These are phyloP conservation scores for Pristionchus fissidentatus DNA, from an alignment of 2,888 invertebrate genomes.

Conservation along the genomic window DNA sequence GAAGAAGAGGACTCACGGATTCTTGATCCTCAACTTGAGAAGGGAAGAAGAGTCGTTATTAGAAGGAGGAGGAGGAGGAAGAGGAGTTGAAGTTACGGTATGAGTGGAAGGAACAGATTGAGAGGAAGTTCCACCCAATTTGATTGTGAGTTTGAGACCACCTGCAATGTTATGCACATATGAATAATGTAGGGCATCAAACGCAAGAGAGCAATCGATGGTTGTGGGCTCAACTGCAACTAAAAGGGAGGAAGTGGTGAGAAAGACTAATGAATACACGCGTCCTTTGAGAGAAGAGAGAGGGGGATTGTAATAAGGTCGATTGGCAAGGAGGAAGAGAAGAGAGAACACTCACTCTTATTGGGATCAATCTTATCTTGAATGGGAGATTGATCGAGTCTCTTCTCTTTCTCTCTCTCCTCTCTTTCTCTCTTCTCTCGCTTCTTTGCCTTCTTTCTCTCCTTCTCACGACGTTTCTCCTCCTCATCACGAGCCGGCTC, in stretches of 20 bases:
- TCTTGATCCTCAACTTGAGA: constrained; percentile 25
- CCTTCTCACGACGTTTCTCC: constrained; percentile 1
- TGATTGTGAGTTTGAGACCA: constrained; percentile 44
- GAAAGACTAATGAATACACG: neutral
- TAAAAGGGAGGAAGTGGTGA: constrained; percentile 7
- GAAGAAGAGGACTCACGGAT: constrained; percentile 17
- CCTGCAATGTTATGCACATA: neutral
- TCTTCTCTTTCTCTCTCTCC: constrained; percentile 38
- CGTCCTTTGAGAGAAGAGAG: neutral
- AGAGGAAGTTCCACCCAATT: constrained; percentile 7
- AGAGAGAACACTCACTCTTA: constrained; percentile 46
- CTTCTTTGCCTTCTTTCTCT: constrained; percentile 28
- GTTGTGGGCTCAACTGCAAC: neutral
- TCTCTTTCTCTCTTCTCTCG: constrained; percentile 41
- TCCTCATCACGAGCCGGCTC: constrained; percentile 22
- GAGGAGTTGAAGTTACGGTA: neutral
- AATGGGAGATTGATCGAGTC: constrained; percentile 24
- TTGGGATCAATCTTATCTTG: constrained; percentile 24
- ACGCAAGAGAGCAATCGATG: neutral
- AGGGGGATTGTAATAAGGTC: constrained; percentile 33
- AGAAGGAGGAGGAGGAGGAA: neutral
- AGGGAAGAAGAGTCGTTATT: neutral
- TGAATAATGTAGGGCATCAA: neutral
- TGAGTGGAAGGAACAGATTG: neutral
- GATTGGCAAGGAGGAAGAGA: constrained; percentile 14